Evolutionary conservation across 2,888 invertebrate genomes (phyloP).

Genomic region (Nyleta sp.): DNA sequence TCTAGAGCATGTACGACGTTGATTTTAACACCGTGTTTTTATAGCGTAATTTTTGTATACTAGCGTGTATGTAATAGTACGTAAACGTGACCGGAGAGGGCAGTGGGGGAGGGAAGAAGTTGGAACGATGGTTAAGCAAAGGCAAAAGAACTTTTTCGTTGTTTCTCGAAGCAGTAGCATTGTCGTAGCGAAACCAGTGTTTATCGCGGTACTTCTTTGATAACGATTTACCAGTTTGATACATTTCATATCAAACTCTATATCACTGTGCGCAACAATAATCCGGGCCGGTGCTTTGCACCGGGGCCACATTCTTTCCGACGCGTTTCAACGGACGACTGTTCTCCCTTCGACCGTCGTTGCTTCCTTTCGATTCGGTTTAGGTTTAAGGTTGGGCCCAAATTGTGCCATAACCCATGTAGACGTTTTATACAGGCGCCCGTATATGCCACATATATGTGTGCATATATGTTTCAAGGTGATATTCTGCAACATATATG

Average conservation of each 20-base stretch:
- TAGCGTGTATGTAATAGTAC: slow-evolving; percentile 62
- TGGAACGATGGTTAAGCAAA: neutral
- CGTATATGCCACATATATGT: too few relatives aligned
- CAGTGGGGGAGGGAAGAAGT: neutral
- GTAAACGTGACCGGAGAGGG: slow-evolving; percentile 32
- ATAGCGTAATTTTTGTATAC: slow-evolving; percentile 66
- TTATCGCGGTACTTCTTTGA: slow-evolving; percentile 62
- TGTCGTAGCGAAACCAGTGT: slow-evolving; percentile 45
- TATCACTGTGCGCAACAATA: slow-evolving; percentile 63
- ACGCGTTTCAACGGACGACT: slow-evolving; percentile 59
- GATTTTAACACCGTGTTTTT: slow-evolving; percentile 65
- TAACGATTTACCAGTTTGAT: slow-evolving; percentile 65
- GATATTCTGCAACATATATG: too few relatives aligned
- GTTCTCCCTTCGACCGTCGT: slow-evolving; percentile 37
- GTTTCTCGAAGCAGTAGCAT: slow-evolving; percentile 39
- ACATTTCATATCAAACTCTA: slow-evolving; percentile 64
- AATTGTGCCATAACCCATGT: too few relatives aligned
- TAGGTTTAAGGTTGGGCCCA: too few relatives aligned
- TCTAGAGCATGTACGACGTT: slow-evolving; percentile 53
- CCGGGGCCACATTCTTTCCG: slow-evolving; percentile 33
- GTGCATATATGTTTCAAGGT: too few relatives aligned
- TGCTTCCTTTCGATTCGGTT: slow-evolving; percentile 6
- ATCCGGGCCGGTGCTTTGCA: slow-evolving; percentile 34
- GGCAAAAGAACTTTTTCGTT: slow-evolving; percentile 16
- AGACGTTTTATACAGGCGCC: too few relatives aligned